A percentile compares a stretch with the other conserved stretches of the same genome.
Evolutionary conservation across 53 echinoderm and acorn worm species (phyloP).

Genomic region (Zoroaster sp.): DNA sequence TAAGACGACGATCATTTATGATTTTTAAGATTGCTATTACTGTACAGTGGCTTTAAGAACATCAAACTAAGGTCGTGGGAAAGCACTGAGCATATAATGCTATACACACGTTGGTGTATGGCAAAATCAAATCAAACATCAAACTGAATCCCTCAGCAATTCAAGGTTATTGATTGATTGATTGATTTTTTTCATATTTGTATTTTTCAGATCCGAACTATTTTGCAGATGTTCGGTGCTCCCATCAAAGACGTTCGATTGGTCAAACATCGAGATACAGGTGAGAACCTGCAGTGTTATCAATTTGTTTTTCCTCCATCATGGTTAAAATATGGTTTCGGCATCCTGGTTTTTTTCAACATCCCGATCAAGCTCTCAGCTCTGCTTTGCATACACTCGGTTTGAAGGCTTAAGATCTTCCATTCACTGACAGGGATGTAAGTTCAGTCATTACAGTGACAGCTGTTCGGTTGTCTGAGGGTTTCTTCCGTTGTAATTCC

Average conservation of each 20-base stretch:
- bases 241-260: slow-evolving; percentile 89
- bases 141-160: too few species aligned
- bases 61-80: too few species aligned
- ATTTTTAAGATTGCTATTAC: too few species aligned
- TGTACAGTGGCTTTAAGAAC: too few species aligned
- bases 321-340: neutral
- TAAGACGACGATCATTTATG: too few species aligned
- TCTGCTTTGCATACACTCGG: neutral
- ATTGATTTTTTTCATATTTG: neutral
- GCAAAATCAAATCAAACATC: too few species aligned
- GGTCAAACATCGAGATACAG: slow-evolving; percentile 92
- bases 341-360: neutral
- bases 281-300: slow-evolving; percentile 53
- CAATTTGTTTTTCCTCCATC: neutral
- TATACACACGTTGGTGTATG: too few species aligned
- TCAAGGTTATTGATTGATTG: too few species aligned
- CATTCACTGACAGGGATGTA: neutral
- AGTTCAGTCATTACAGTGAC: neutral
- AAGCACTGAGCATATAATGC: too few species aligned
- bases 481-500: neutral
- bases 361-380: neutral
- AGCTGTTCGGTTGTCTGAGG: neutral
- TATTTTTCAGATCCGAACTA: slow-evolving; percentile 77
- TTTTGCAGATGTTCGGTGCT: slow-evolving; percentile 86
- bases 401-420: neutral